Base-by-base conservation (phyloP, 2,113 vertebrate species). In the Orientallactaga bullata region DNA sequence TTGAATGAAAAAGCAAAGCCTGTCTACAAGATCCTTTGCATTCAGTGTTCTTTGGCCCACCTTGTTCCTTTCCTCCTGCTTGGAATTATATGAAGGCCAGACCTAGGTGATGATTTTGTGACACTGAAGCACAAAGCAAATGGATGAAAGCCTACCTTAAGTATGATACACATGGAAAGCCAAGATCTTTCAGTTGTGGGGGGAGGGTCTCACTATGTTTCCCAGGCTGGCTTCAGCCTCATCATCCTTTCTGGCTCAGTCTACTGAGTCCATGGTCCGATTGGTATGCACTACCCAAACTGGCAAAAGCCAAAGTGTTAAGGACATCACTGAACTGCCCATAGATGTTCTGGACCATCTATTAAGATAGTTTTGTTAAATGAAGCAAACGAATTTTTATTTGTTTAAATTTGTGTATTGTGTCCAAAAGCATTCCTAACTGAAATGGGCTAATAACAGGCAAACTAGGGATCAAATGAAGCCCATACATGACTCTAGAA, bases 311-410 rank as follows among this genome's bases (percentile, higher is more conserved):
- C 26, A 58, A 1, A 15, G 17, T 92, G 12, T 65, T 72, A 32
- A 82, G 55, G 60, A 55, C 21, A 72, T 55, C 35, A n/a, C 2
- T 82, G 35, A 77, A 69, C 30, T 88, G 16, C 61, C 61, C 17
- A 28, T 5, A 21, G 21, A 10, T 42, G 35, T 20, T 51, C 69
- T 94, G 35, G 23, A 65, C 66, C 35, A 80, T 71, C 12, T n/a
- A 60, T 81, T 23, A 84, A 95, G 42, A 28, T 72, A 94, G 55
- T 82, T 71, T 91, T 95, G 35, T 89, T 80, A 26, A 76, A 85
- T 63, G 69, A 96, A 47, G 61, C 35, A 94, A 93, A 93, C 71
- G 92, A 90, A 88, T 17, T 7, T 80, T 74, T 80, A 81, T 92
- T 16, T 78, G 32, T 89, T 91, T 96, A 81, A 42, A 96, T 23